Base-by-base conservation (phyloP, 2,888 invertebrate genomes). In the Eupithecia subfuscata region DNA sequence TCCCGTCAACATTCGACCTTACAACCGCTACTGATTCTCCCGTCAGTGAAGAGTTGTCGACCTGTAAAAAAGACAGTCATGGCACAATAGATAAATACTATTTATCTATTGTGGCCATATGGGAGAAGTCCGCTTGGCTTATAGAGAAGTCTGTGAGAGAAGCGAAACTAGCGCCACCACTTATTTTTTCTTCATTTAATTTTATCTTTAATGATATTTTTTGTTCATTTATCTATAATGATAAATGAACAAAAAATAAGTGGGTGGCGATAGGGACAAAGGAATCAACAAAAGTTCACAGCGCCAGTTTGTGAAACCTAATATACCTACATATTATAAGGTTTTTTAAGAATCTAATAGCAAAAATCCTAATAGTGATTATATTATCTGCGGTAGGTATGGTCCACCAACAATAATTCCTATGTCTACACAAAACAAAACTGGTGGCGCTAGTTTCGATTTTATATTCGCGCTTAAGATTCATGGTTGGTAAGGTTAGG, bases 21-120 rank as follows among this genome's bases (percentile, higher is more conserved):
- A 97, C 96, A 85, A 98, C 98, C 11, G 98, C 98, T 87, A 98
- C 97, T 78, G 98, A 98, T 95, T 98, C 98, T 80, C 98, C 98
- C 78, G 98, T 98, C 86, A 98, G 92, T 75, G 98, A 98, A 75
- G 98, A 98, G 92, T 98, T 98, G 93, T 98, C 98, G 52, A 96
- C 96, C 96, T 71, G 76, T 71, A 81, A 77, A 52, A 65, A 68
- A 12, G 16, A 30, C 16, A 16, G 7, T 9, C n/a, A n/a, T n/a
- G n/a, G n/a, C n/a, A n/a, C n/a, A n/a, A n/a, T n/a, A n/a, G n/a
- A n/a, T n/a, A n/a, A n/a, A n/a, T n/a, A n/a, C n/a, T n/a, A n/a
- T n/a, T n/a, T n/a, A n/a, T n/a, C n/a, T n/a, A n/a, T n/a, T n/a
- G n/a, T n/a, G n/a, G n/a, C n/a, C n/a, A n/a, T 9, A 64, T 9